Evolutionary conservation across 2,888 invertebrate genomes (phyloP).

Genomic region (Drosophila anomalata): DNA sequence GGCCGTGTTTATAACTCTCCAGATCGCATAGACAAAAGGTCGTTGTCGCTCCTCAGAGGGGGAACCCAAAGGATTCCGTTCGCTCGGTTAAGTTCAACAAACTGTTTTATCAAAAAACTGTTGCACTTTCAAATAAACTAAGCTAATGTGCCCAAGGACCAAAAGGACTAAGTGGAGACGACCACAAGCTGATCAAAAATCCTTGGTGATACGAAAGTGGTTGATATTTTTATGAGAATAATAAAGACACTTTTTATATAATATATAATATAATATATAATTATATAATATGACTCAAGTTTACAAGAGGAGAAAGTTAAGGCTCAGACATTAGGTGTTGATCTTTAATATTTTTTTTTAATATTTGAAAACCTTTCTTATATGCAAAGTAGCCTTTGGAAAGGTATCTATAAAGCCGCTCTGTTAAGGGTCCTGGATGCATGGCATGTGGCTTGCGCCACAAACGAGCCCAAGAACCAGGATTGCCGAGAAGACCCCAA

Average conservation of each 20-base stretch:
- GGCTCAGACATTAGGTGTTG: not conserved
- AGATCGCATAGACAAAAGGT: conserved; percentile 72
- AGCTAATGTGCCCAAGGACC: conserved; percentile 57
- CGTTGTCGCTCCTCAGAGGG: conserved; percentile 64
- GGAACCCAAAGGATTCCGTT: conserved; percentile 4
- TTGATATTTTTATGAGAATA: not conserved
- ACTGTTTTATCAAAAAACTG: conserved; percentile 58
- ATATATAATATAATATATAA: no score
- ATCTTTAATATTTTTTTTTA: not conserved
- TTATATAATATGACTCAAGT: not conserved
- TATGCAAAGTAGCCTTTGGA: not conserved
- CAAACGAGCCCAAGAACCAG: conserved; percentile 57
- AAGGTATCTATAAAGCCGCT: conserved; percentile 9
- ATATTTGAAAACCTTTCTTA: not conserved
- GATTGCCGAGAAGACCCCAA: conserved; percentile 30
- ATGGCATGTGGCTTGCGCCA: conserved; percentile 77
- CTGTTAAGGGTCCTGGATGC: conserved; percentile 21
- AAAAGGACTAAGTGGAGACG: conserved; percentile 29
- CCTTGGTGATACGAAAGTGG: conserved; percentile 14
- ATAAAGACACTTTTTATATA: conserved; percentile 17
- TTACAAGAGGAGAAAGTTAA: no score
- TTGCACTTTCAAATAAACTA: conserved; percentile 72
- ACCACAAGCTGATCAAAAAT: conserved; percentile 41
- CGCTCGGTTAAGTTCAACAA: conserved; percentile 67
- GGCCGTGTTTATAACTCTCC: conserved; percentile 6